Percentiles rank a stretch among this genome's conserved stretches.
Conservation (phyloP, 2,113 vertebrate species). For the Aegotheles bennettii region DNA sequence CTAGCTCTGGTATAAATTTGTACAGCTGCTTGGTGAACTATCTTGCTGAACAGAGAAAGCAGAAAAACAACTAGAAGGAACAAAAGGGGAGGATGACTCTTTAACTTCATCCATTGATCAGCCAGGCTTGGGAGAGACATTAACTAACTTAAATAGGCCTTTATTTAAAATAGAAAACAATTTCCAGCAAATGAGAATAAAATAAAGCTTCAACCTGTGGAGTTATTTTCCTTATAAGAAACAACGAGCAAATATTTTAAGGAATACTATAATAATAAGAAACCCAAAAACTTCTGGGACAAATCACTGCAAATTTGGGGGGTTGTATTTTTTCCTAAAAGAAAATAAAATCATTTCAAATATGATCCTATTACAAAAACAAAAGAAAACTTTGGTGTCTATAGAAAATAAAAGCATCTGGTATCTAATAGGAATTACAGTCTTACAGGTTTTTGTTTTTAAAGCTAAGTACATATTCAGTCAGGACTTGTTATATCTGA, state of each 20-base stretch:
- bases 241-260: background rate
- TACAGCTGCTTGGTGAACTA: background rate
- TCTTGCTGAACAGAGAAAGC: background rate
- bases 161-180: conserved; percentile 11
- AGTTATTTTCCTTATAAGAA: background rate
- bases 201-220: background rate
- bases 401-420: conserved; percentile 6
- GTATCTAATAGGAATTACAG: background rate
- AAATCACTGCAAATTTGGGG: background rate
- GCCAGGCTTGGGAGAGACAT: background rate
- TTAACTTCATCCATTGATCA: background rate
- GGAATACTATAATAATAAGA: background rate
- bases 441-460: background rate
- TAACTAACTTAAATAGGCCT: background rate
- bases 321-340: background rate
- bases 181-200: background rate
- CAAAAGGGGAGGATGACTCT: background rate
- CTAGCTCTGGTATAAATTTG: background rate
- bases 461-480: background rate
- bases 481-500: conserved; percentile 15
- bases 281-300: background rate
- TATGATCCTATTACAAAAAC: background rate
- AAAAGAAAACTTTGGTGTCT: background rate
- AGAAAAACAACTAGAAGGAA: background rate
- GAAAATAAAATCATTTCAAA: background rate